Base-by-base conservation (phyloP, 2,888 invertebrate genomes). In the Elysia crispata region DNA sequence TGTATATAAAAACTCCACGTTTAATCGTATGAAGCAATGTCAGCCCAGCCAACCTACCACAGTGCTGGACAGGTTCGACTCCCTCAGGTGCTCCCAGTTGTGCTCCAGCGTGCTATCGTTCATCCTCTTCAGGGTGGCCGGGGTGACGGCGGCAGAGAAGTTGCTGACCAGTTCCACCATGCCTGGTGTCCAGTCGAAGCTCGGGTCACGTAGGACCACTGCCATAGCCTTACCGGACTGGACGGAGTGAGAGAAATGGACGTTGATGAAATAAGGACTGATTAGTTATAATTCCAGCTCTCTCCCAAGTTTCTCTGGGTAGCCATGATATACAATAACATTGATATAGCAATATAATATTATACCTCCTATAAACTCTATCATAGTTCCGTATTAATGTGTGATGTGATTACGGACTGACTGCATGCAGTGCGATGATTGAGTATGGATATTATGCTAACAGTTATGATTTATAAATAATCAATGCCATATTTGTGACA, bases 41-140 rank as follows among this genome's bases (percentile, higher is more conserved):
- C n/a, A n/a, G n/a, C n/a, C n/a, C n/a, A n/a, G n/a, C 60, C 60
- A 20, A 60, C 70, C 8, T 25, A 70, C 70, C 33, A 70, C 70
- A n/a, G 70, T 30, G 15, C 11, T 31, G 20, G 70, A 70, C 41
- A 70, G 49, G n/a, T 70, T 41, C 13, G 70, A 31, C 1, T 70
- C 70, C n/a, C 20, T 70, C 8, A 70, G 28, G 5, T 25, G 18
- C 18, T 41, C 70, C 70, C 70, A 70, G 41, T 70, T 70, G 33
- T 33, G 1, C n/a, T 31, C 13, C 3, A 70, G 70, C 20, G 70
- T 70, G n/a, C 18, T 31, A 18, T 18, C 28, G 49, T 70, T 41
- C 70, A 70, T 41, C 20, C 31, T 23, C 33, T 5, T n/a, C 1
- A 70, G 20, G 8, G n/a, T 41, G 20, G n/a, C n/a, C 6, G 70